A percentile compares a stretch with the other conserved stretches of the same genome.
phyloP scores from a whole-genome alignment of 23 tunicate species.

The Pegea sp. region DNA sequence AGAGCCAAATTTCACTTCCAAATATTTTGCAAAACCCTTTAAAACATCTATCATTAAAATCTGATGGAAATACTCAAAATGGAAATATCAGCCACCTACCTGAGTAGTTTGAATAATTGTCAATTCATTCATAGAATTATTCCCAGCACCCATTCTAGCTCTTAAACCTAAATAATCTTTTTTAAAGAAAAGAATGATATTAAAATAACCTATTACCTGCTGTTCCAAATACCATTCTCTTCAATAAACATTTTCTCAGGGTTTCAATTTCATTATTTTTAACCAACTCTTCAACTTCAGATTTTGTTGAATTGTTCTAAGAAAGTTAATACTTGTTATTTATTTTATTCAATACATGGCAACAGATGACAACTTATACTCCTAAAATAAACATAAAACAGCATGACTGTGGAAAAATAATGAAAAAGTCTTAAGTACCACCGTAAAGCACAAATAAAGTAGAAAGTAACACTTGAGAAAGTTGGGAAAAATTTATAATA shows the following conservation, averaged over 20 bases:
- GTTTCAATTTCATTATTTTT: constrained; percentile 27
- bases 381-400: not conserved
- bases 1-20: constrained; percentile 25
- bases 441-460: no score
- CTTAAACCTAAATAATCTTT: constrained; percentile 60
- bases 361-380: not conserved
- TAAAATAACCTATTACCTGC: not conserved
- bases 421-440: no score
- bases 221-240: constrained; percentile 86
- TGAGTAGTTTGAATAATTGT: constrained; percentile 96
- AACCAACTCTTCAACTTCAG: constrained; percentile 10
- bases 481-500: not conserved
- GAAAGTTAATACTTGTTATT: not conserved
- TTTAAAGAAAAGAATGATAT: not conserved
- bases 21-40: constrained; percentile 64
- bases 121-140: constrained; percentile 77
- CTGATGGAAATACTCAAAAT: not conserved
- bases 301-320: constrained; percentile 19
- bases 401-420: no score
- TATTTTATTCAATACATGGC: no score
- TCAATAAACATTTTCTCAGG: constrained; percentile 23
- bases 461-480: no score
- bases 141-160: constrained; percentile 94
- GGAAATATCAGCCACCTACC: constrained; percentile 11
- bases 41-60: constrained; percentile 1